Evolutionary conservation across 2,888 invertebrate genomes (phyloP), one percentile per base, ranked within the genome.

Genomic region (Synergus umbraculus): DNA sequence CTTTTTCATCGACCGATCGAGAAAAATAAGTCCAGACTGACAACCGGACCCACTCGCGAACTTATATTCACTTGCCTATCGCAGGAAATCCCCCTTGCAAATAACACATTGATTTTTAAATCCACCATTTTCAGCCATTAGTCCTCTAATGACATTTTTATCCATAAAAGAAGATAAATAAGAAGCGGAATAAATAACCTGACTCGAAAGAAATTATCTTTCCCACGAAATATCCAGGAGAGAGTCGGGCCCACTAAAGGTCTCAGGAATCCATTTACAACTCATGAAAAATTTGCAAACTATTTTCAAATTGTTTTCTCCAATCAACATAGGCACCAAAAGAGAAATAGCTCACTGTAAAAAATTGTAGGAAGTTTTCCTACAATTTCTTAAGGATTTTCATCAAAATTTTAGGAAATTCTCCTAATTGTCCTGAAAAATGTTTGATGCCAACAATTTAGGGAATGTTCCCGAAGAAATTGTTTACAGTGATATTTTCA

Each of bases 1-100:
- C 66, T 66, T 66, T 66, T 66, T 66, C 66, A 66, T 43, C 66
- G n/a, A 66, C 43, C 66, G 66, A 43, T 10, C 43, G 37, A 73
- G 49, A 54, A 73, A 67, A 69, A 69, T 69, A 18, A 73, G 54
- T 73, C 54, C 73, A 73, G 73, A 73, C 37, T 49, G 49, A 67
- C 67, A 67, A 67, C 67, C 44, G 41, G 66, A 41, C 44, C 43
- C 44, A 22, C 44, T 67, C 44, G 41, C 67, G 7, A 67, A 54
- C 49, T 73, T 73, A 60, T 60, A 60, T 60, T 60, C 60, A 60
- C 13, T 73, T 54, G 66, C 43, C 41, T 49, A 46, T 69, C 15
- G 37, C 49, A 15, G 49, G 15, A 73, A 73, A 69, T 69, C 46
- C 46, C 22, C 46, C 69, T 46, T 49, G 46, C 46, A 60, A 69